Evolutionary conservation across 2,888 invertebrate genomes (phyloP).

Genomic region (Lomographa bimaculata): DNA sequence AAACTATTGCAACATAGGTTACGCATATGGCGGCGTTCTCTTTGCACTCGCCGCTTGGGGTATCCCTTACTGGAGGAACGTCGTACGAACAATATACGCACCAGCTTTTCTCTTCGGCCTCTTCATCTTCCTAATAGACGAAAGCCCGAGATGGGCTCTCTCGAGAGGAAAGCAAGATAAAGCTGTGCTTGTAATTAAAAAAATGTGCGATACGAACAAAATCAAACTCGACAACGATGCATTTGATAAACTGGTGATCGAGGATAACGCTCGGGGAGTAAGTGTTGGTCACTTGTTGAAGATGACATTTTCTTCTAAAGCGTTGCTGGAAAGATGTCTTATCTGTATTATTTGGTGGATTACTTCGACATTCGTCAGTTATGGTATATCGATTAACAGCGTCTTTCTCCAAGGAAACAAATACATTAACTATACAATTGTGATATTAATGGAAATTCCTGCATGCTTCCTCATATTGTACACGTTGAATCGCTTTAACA

Average conservation of each 20-base stretch:
- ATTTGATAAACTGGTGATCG: slow-evolving; percentile 42
- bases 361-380: slow-evolving; percentile 90
- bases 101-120: slow-evolving; percentile 87
- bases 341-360: slow-evolving; percentile 75
- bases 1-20: slow-evolving; percentile 51
- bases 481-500: slow-evolving; percentile 78
- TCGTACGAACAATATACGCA: slow-evolving; percentile 86
- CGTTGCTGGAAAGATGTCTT: slow-evolving; percentile 58
- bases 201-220: slow-evolving; percentile 80
- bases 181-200: slow-evolving; percentile 84
- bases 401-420: slow-evolving; percentile 89
- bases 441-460: slow-evolving; percentile 82
- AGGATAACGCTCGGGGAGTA: slow-evolving; percentile 45
- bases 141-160: slow-evolving; percentile 92
- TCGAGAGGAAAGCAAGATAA: slow-evolving; percentile 86
- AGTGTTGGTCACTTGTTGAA: slow-evolving; percentile 48
- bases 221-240: slow-evolving; percentile 50
- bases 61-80: slow-evolving; percentile 87
- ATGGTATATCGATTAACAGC: slow-evolving; percentile 89
- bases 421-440: slow-evolving; percentile 88
- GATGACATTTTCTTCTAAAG: slow-evolving; percentile 57
- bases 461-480: slow-evolving; percentile 80
- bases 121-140: slow-evolving; percentile 87
- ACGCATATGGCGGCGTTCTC: slow-evolving; percentile 46
- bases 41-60: slow-evolving; percentile 55